Conservation (phyloP, 1,140 invertebrate genomes). For the Whitmania pigra region DNA sequence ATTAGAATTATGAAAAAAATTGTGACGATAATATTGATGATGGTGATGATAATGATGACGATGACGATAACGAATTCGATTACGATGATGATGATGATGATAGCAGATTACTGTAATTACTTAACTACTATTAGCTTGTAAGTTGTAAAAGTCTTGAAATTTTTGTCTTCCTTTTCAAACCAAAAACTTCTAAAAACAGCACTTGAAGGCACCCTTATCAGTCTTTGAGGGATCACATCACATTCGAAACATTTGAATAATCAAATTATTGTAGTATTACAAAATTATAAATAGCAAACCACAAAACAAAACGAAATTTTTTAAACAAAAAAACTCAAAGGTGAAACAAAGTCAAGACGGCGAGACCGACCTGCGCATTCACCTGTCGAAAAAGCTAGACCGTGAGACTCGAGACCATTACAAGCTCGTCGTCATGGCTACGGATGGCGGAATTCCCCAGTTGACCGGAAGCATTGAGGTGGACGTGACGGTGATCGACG, state of each 20-base stretch:
- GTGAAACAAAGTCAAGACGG: slow-evolving; percentile 16
- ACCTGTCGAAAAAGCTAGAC: slow-evolving; percentile 17
- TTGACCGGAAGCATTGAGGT: slow-evolving; percentile 20
- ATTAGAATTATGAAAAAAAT: neutral
- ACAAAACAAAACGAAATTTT: neutral
- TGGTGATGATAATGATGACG: neutral
- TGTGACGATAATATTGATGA: neutral
- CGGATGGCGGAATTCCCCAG: slow-evolving; percentile 16
- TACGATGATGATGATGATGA: neutral
- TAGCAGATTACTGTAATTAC: neutral
- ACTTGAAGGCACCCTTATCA: too few relatives aligned
- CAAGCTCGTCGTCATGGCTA: slow-evolving; percentile 17
- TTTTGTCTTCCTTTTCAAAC: neutral
- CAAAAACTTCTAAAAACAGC: too few relatives aligned
- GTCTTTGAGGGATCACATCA: too few relatives aligned
- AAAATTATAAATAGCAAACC: too few relatives aligned
- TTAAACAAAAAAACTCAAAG: slow-evolving; percentile 8
- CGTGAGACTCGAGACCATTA: slow-evolving; percentile 17
- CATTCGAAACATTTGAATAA: too few relatives aligned
- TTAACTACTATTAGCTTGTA: neutral
- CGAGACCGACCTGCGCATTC: slow-evolving; percentile 17
- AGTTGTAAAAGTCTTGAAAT: neutral
- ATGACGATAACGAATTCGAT: neutral
- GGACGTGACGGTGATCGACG: slow-evolving; percentile 17
- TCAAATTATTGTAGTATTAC: too few relatives aligned